Conservation (phyloP, 2,888 invertebrate genomes). For the Meliscaeva auricollis region DNA sequence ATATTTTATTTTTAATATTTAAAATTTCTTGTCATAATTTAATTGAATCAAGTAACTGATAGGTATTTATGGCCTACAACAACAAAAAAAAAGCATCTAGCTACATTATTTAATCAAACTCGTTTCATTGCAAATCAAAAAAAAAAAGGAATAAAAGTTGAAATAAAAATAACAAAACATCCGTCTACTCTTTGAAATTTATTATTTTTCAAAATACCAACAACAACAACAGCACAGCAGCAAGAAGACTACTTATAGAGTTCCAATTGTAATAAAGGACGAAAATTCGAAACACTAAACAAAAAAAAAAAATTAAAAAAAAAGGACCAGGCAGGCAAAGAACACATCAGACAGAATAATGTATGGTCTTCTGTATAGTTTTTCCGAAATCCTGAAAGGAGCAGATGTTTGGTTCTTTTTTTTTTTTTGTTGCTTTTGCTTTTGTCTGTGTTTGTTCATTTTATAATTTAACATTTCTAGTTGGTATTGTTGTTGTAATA, state of each 20-base stretch:
- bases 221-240: slow-evolving; percentile 40
- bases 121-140: slow-evolving; percentile 59
- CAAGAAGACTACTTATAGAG: slow-evolving; percentile 38
- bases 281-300: slow-evolving; percentile 66
- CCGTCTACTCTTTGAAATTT: slow-evolving; percentile 64
- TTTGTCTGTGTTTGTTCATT: slow-evolving; percentile 30
- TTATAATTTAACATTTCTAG: slow-evolving; percentile 55
- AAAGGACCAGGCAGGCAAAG: slow-evolving; percentile 45
- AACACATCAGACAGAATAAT: slow-evolving; percentile 52
- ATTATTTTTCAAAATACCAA: slow-evolving; percentile 55
- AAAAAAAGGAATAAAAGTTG: slow-evolving; percentile 16
- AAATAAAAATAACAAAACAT: slow-evolving; percentile 48
- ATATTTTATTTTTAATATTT: neutral
- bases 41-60: slow-evolving; percentile 13
- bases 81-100: neutral
- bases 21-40: neutral
- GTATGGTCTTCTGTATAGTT: slow-evolving; percentile 80
- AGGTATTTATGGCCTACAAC: neutral
- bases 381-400: slow-evolving; percentile 83
- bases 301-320: slow-evolving; percentile 51
- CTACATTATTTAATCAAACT: slow-evolving; percentile 68
- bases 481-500: slow-evolving; percentile 62
- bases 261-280: slow-evolving; percentile 74
- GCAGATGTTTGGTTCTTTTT: slow-evolving; percentile 83
- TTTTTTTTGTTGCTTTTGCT: slow-evolving; percentile 33